phyloP scores from a whole-genome alignment of 2,888 invertebrate species.

The Noctua janthe region DNA sequence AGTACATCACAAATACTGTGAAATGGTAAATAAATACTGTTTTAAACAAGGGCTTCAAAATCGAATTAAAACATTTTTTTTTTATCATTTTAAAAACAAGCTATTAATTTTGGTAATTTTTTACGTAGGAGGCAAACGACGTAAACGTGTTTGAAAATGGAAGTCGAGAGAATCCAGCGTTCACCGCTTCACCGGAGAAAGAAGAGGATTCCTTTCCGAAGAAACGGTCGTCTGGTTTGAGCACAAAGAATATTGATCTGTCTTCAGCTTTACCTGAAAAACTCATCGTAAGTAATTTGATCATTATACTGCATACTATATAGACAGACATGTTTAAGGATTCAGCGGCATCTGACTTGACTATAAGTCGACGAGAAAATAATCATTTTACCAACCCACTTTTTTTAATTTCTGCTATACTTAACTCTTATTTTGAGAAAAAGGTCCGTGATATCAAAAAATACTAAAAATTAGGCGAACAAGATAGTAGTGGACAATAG shows the following conservation, averaged over 20 bases:
- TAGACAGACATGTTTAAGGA: neutral
- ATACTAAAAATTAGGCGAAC: neutral
- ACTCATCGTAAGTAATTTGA: slow-evolving; percentile 53
- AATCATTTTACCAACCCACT: neutral
- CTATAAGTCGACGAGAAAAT: neutral
- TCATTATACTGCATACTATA: neutral
- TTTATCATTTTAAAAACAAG: slow-evolving; percentile 13
- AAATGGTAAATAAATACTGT: slow-evolving; percentile 62
- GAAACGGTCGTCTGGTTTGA: slow-evolving; percentile 34
- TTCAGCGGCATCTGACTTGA: neutral
- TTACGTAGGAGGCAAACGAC: slow-evolving; percentile 64
- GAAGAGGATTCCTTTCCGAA: slow-evolving; percentile 29
- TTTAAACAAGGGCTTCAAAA: neutral
- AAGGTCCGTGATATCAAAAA: neutral
- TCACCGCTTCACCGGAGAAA: slow-evolving; percentile 71
- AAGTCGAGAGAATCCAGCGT: slow-evolving; percentile 67
- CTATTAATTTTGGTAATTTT: neutral
- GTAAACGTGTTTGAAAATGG: slow-evolving; percentile 66
- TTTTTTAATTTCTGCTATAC: neutral
- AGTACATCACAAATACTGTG: slow-evolving; percentile 23
- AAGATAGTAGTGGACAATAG: neutral
- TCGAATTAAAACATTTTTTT: neutral
- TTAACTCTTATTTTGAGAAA: neutral
- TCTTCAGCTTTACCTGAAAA: slow-evolving; percentile 30
- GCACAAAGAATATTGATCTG: slow-evolving; percentile 29